Base-by-base conservation (phyloP, 2,888 invertebrate species). In the Drosophila limbata region DNA sequence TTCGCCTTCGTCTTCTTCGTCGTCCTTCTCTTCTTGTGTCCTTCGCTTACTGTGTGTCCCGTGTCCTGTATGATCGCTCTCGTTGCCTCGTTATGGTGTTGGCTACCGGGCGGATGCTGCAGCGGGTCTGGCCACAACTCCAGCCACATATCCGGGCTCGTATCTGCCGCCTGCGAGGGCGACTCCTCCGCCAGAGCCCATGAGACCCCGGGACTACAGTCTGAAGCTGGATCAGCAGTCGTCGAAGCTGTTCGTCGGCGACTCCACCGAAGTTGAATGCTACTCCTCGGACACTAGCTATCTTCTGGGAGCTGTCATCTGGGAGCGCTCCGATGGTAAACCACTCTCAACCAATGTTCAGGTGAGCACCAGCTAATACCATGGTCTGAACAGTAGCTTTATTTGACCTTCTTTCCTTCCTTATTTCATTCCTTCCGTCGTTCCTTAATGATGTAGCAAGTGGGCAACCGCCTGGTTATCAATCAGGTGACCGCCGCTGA, bases 401-500 rank as follows among this genome's bases (percentile, higher is more conserved):
- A 5, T 8, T 21, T n/a, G 13, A 13, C 13, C 5, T 10, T 6
- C 17, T 21, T 21, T 21, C 4, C 25, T 25, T 5, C 25, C 25
- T 25, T 25, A 6, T 8, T 6, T 25, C 25, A 6, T 6, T 5
- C 21, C 25, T 28, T 6, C 28, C 8, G 8, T 28, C 28, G 8
- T 28, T 28, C 1, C 8, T 28, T 6, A 28, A 28, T 8, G 4
- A 6, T 65, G 53, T 61, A 93, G 93, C 93, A 93, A 93, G 85
- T 91, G 51, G 91, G 91, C 77, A 93, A 92, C 63, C 90, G 90
- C 9, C 78, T 93, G 72, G 93, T 96, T 11, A 97, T 99, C 65
- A 95, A 95, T 0, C 95, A 97, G 86, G 95, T 97, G 0, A 94
- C 95, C 85, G 93, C 94, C 0, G 94, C 95, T 0, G 98, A 99